These are phyloP conservation scores for Scolanthus callimorphus DNA, from an alignment of 92 coral and sea anemone species.

Conservation along the genomic window DNA sequence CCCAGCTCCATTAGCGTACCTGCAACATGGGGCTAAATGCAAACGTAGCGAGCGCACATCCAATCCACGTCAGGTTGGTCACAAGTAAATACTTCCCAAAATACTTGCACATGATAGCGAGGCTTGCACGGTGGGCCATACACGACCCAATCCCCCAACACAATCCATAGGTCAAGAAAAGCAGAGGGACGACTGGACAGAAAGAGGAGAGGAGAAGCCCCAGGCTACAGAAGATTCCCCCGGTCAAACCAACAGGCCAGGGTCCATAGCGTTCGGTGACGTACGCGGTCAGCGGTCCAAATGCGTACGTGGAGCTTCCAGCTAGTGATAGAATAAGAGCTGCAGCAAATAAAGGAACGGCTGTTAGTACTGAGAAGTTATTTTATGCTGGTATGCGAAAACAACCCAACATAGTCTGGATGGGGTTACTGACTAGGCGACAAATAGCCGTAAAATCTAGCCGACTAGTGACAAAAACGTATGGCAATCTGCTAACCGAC, in stretches of 20 bases:
- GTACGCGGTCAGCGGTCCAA: slow-evolving; percentile 20
- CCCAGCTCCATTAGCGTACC: no score
- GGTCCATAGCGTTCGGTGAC: slow-evolving; percentile 21
- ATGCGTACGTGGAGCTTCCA: slow-evolving; percentile 1
- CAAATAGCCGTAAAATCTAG: no score
- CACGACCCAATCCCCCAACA: slow-evolving; percentile 20
- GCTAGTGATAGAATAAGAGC: slow-evolving; percentile 22
- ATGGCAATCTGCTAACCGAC: no score
- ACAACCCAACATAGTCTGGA: no score
- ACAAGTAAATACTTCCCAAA: neutral
- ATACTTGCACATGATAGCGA: slow-evolving; percentile 14
- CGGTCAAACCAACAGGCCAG: slow-evolving; percentile 11
- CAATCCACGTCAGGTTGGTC: neutral
- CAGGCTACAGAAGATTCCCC: slow-evolving; percentile 10
- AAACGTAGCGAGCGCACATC: slow-evolving; percentile 1
- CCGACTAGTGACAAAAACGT: no score
- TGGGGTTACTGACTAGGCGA: no score
- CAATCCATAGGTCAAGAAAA: slow-evolving; percentile 20
- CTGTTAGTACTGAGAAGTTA: no score
- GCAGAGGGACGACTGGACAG: slow-evolving; percentile 8
- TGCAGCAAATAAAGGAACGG: neutral
- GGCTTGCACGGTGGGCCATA: slow-evolving; percentile 9
- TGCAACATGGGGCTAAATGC: neutral
- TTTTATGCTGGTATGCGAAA: no score
- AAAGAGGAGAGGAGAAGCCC: slow-evolving; percentile 23